Evolutionary conservation across 2,888 invertebrate genomes (phyloP), one percentile per base, ranked within the genome.

Genomic region (Cordilura impudica): DNA sequence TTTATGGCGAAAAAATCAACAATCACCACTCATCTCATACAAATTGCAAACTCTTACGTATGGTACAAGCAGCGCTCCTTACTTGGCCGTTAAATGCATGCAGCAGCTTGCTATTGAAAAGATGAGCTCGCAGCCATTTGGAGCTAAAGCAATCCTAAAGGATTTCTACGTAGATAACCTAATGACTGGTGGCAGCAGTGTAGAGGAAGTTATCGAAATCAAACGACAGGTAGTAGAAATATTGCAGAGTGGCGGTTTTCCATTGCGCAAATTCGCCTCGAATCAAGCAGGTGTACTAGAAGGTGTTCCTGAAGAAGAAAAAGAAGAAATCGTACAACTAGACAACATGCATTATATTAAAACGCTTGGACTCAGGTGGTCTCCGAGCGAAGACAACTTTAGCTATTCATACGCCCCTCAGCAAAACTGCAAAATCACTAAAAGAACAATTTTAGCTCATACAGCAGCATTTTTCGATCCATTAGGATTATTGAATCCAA

Each of bases 111-210:
- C 53, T 16, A n/a, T 6, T 16, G 53, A 65, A 49, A 4, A 56
- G 2, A 16, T n/a, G 1, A 5, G 10, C 2, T n/a, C 2, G 3
- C 54, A 12, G 19, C 83, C 84, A 2, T 6, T 78, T 10, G 84
- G 81, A 8, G 29, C 80, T 4, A 61, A 29, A 14, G 53, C 61
- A 5, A 53, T 82, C 2, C 43, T 54, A 2, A 65, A 35, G 0
- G 78, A 83, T 51, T 82, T 83, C 66, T 83, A 83, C 19, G 79
- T 83, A 10, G 83, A 82, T 23, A 82, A 83, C 63, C 54, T 82
- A 18, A 53, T 83, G 2, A 75, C 81, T 18, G 78, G 80, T 8
- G 73, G 58, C 73, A 16, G 12, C 29, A 74, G 54, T 1, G 14
- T 73, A 29, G 49, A 70, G 10, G 80, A 82, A 63, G 67, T 78